Conservation (phyloP, 2,113 vertebrate genomes). For the Felis chaus region DNA sequence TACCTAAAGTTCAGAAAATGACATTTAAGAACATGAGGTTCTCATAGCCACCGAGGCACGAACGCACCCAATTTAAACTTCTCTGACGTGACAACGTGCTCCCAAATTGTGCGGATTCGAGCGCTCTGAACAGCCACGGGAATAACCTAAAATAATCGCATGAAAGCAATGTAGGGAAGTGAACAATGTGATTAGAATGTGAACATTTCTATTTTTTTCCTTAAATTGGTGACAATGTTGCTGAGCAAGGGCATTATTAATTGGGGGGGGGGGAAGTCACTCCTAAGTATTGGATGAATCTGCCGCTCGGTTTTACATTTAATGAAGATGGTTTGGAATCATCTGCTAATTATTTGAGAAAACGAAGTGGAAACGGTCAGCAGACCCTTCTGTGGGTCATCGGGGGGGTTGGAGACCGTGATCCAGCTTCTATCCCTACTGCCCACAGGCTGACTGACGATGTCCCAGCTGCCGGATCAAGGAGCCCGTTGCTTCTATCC, state of each 20-base stretch:
- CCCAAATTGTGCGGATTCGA: neutral
- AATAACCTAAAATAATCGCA: neutral
- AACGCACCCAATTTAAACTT: neutral
- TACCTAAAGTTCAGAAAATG: conserved; percentile 50
- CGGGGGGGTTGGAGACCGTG: neutral
- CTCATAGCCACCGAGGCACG: conserved; percentile 40
- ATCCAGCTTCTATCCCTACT: neutral
- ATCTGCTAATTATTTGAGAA: neutral
- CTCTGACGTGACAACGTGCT: conserved; percentile 24
- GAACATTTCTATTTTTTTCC: conserved; percentile 32
- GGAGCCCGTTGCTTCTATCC: neutral
- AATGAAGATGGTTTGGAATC: neutral
- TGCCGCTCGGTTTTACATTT: conserved; percentile 5
- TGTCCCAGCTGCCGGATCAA: neutral
- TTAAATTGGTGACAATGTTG: conserved; percentile 43
- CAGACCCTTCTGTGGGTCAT: neutral
- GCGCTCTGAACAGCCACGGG: neutral
- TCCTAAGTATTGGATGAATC: neutral
- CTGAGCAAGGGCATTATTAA: neutral
- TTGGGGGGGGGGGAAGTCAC: neutral
- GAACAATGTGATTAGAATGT: neutral
- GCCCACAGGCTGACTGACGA: neutral
- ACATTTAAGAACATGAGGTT: conserved; percentile 54
- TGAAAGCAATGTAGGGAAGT: neutral
- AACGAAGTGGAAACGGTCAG: neutral